phyloP scores from a whole-genome alignment of 53 echinoderm and acorn worm species.

The Luidia sarsii region DNA sequence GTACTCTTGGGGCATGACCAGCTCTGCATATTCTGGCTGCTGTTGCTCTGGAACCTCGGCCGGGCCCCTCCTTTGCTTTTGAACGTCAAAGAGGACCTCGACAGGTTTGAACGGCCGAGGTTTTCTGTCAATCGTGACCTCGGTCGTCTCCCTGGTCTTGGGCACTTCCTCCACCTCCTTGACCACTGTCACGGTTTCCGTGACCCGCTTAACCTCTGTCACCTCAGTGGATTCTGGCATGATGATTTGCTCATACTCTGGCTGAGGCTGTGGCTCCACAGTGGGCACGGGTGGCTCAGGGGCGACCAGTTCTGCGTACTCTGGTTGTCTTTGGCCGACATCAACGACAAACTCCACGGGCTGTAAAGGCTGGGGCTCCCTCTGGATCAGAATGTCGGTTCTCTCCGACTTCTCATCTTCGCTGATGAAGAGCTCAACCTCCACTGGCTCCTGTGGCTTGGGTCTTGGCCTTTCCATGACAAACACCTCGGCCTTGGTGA shows the following conservation, averaged over 20 bases:
- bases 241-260: conserved; percentile 34
- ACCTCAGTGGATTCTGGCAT: conserved; percentile 19
- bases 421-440: conserved; percentile 34
- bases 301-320: conserved; percentile 38
- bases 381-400: conserved; percentile 65
- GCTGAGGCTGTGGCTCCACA: conserved; percentile 20
- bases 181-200: conserved; percentile 62
- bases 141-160: conserved; percentile 24
- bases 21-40: conserved; percentile 66
- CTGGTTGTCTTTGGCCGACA: conserved; percentile 35
- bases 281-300: conserved; percentile 28
- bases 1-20: conserved; percentile 54
- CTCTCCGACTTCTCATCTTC: conserved; percentile 34
- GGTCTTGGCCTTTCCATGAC: conserved; percentile 55
- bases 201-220: conserved; percentile 16
- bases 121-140: conserved; percentile 34
- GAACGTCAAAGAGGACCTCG: conserved; percentile 59
- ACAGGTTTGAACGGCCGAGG: conserved; percentile 48
- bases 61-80: conserved; percentile 8
- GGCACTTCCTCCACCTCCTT: conserved; percentile 53
- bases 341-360: conserved; percentile 79
- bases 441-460: conserved; percentile 1
- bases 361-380: conserved; percentile 63
- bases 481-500: conserved; percentile 80
- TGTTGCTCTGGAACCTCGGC: conserved; percentile 27